Evolutionary conservation across 2,797 vertebrate genomes (phyloP).

Genomic region (Poeciliopsis presidionis): DNA sequence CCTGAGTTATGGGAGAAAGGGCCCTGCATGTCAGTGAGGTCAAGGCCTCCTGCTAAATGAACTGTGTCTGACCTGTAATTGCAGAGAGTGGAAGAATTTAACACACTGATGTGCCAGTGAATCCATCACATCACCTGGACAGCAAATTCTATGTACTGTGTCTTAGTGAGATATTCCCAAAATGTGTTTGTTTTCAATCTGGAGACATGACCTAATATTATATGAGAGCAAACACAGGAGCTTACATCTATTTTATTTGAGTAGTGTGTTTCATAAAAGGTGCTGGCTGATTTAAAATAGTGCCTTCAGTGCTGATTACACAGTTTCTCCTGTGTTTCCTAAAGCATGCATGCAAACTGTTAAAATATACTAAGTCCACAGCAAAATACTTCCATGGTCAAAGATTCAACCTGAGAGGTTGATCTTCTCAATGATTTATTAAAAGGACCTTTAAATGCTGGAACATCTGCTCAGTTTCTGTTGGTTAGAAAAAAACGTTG

Average conservation of each 20-base stretch:
- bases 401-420: slow-evolving; percentile 51
- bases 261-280: neutral
- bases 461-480: slow-evolving; percentile 52
- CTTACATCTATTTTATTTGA: neutral
- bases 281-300: neutral
- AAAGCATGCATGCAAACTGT: neutral
- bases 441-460: slow-evolving; percentile 18
- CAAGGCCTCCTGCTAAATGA: slow-evolving; percentile 62
- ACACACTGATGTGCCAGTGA: slow-evolving; percentile 28
- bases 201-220: neutral
- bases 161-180: neutral
- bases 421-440: slow-evolving; percentile 60
- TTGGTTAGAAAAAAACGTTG: slow-evolving; percentile 12
- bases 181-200: neutral
- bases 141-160: slow-evolving; percentile 20
- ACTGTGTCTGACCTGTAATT: slow-evolving; percentile 54
- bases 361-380: slow-evolving; percentile 22
- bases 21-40: slow-evolving; percentile 53
- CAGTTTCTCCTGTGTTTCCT: slow-evolving; percentile 15
- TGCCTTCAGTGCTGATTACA: neutral
- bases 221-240: neutral
- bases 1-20: slow-evolving; percentile 49
- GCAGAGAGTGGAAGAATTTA: slow-evolving; percentile 26
- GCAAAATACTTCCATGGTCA: slow-evolving; percentile 46
- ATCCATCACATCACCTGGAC: neutral